A percentile compares a stretch with the other conserved stretches of the same genome.
Conservation (phyloP, 2,797 vertebrate genomes). For the Squalus acanthias region DNA sequence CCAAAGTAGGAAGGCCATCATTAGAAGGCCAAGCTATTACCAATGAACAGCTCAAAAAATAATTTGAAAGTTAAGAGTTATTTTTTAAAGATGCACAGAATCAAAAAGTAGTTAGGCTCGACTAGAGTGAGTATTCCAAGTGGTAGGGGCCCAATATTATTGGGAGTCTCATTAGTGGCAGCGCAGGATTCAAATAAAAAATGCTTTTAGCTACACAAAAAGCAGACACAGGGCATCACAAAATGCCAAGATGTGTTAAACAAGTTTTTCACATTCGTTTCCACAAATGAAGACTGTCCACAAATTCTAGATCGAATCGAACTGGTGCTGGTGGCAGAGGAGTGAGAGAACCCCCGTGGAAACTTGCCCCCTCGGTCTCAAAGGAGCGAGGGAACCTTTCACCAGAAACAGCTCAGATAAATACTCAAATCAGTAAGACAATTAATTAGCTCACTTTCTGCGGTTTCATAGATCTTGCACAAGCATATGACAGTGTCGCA, state of each 20-base stretch:
- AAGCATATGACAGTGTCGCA: neutral
- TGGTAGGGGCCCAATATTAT: too few species aligned
- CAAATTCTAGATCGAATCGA: neutral
- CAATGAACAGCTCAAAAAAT: neutral
- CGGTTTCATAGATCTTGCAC: neutral
- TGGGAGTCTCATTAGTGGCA: too few species aligned
- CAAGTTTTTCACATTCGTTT: neutral
- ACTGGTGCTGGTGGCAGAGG: neutral
- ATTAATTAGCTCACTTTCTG: neutral
- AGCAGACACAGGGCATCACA: neutral
- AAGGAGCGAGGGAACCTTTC: neutral
- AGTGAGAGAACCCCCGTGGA: neutral
- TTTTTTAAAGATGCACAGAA: neutral
- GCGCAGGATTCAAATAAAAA: neutral
- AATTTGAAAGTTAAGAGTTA: neutral
- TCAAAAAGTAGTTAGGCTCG: neutral
- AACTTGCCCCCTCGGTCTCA: neutral
- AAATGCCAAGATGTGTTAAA: neutral
- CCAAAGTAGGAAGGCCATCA: neutral
- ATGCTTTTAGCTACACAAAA: neutral
- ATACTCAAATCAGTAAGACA: neutral
- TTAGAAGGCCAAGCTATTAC: neutral
- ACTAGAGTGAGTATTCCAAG: too few species aligned
- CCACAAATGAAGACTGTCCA: neutral
- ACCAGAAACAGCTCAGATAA: neutral